Percentiles rank a stretch among this genome's conserved stretches.
Conservation (phyloP, 53 echinoderm and acorn worm genomes). For the Antedon mediterranea region DNA sequence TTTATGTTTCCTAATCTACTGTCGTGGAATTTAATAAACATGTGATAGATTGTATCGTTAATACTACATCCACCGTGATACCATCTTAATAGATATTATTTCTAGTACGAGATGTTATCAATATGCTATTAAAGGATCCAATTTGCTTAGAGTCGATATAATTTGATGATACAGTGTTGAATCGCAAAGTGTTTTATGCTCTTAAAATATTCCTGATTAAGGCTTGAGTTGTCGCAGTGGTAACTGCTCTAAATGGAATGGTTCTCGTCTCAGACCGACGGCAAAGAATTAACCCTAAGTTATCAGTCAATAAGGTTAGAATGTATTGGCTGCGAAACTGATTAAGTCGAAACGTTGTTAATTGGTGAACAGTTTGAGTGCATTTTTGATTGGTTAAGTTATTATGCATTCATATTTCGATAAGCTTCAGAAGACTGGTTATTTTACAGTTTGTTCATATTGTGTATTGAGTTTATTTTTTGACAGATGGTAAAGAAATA, state of each 20-base stretch:
- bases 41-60: not conserved
- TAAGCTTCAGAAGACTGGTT: no score
- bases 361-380: not conserved
- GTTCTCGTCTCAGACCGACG: not conserved
- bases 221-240: not conserved
- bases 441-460: no score
- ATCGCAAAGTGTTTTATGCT: not conserved
- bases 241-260: not conserved
- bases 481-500: no score
- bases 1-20: not conserved
- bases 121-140: not conserved
- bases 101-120: not conserved
- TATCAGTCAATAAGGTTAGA: not conserved
- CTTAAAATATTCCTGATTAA: not conserved
- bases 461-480: no score
- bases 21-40: not conserved
- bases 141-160: not conserved
- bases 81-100: not conserved
- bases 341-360: not conserved
- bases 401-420: no score
- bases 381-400: not conserved
- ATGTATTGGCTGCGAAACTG: not conserved
- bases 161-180: not conserved
- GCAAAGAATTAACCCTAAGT: not conserved
- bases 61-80: not conserved